These are phyloP conservation scores for Podotricha telesiphe DNA, from an alignment of 2,888 invertebrate species.

Conservation along the genomic window DNA sequence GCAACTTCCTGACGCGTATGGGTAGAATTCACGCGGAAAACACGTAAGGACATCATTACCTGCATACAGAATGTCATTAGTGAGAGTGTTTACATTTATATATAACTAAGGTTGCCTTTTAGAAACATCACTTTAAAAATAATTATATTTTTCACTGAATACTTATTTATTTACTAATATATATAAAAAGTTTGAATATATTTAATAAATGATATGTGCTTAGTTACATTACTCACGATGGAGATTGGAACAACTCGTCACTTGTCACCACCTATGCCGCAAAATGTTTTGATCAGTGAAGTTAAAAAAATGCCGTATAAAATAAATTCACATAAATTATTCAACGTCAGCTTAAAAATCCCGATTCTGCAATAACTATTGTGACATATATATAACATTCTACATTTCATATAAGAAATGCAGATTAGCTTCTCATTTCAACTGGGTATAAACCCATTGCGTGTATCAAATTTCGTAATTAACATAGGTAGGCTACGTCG, in stretches of 20 bases:
- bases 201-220: too few relatives aligned
- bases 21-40: conserved; percentile 54
- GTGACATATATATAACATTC: background rate
- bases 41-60: conserved; percentile 52
- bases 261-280: too few relatives aligned
- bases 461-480: conserved; percentile 11
- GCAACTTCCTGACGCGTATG: conserved; percentile 44
- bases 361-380: background rate
- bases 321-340: too few relatives aligned
- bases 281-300: too few relatives aligned
- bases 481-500: conserved; percentile 8
- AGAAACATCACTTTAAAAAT: conserved; percentile 11
- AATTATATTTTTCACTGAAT: too few relatives aligned
- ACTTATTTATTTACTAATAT: too few relatives aligned
- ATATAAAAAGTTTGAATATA: too few relatives aligned
- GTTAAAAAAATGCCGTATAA: too few relatives aligned
- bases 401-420: background rate
- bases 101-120: conserved; percentile 26
- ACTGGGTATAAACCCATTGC: background rate
- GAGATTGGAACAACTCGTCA: too few relatives aligned
- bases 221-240: too few relatives aligned
- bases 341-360: too few relatives aligned
- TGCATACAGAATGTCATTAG: conserved; percentile 46
- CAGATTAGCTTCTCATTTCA: conserved; percentile 5
- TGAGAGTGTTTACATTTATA: conserved; percentile 40